phyloP scores from a whole-genome alignment of 2,888 invertebrate genomes.

The Drosophila austrosaltans region DNA sequence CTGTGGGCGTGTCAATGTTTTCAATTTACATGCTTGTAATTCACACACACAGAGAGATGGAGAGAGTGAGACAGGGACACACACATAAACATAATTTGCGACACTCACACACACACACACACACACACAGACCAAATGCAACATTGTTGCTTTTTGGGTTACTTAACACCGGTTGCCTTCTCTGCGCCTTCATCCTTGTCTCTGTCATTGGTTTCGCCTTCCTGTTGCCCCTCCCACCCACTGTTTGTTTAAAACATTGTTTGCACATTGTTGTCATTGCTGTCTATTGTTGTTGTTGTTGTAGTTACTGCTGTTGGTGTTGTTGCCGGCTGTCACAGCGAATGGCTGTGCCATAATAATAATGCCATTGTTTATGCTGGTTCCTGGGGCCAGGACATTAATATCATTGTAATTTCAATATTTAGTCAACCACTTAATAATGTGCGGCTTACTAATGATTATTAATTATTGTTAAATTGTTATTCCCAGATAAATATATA shows the following conservation, averaged over 20 bases:
- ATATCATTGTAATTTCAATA: slow-evolving; percentile 77
- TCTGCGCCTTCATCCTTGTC: slow-evolving; percentile 1
- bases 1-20: slow-evolving; percentile 65
- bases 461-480: slow-evolving; percentile 73
- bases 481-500: slow-evolving; percentile 35
- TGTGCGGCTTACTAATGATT: slow-evolving; percentile 78
- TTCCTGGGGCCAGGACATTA: slow-evolving; percentile 67
- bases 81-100: slow-evolving; percentile 18
- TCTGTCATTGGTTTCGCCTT: slow-evolving; percentile 13
- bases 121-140: slow-evolving; percentile 20
- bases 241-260: slow-evolving; percentile 69
- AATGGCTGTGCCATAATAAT: slow-evolving; percentile 51
- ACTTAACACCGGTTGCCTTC: slow-evolving; percentile 9
- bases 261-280: slow-evolving; percentile 70
- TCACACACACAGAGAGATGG: slow-evolving; percentile 57
- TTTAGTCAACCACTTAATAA: slow-evolving; percentile 79
- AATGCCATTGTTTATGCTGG: slow-evolving; percentile 74
- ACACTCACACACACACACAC: not conserved
- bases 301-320: slow-evolving; percentile 28
- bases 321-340: slow-evolving; percentile 24
- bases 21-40: slow-evolving; percentile 73
- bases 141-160: slow-evolving; percentile 51
- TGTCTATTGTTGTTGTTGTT: slow-evolving; percentile 26
- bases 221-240: slow-evolving; percentile 17
- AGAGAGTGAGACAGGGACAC: not conserved